Evolutionary conservation across 1,140 invertebrate genomes (phyloP).

Genomic region (Drosophila sproati): DNA sequence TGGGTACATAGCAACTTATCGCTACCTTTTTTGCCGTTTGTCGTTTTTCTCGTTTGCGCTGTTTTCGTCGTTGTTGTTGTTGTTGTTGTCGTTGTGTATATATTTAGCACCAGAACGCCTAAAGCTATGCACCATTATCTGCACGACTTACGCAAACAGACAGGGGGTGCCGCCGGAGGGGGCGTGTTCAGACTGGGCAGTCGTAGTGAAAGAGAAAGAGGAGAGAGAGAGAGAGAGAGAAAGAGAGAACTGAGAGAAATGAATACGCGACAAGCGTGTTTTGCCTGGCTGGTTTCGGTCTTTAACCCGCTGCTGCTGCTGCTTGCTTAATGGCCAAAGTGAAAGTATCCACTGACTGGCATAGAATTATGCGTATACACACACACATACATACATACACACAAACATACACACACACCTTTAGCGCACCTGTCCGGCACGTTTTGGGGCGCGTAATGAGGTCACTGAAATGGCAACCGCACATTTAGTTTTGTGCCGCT

Average conservation of each 20-base stretch:
- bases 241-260: conserved; percentile 13
- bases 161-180: not conserved
- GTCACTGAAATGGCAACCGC: conserved; percentile 48
- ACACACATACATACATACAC: not conserved
- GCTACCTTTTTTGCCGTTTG: conserved; percentile 9
- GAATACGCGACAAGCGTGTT: conserved; percentile 14
- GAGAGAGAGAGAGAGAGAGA: not conserved
- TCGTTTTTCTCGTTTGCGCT: conserved; percentile 1
- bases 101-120: conserved; percentile 59
- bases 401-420: not conserved
- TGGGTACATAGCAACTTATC: conserved; percentile 25
- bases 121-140: conserved; percentile 66
- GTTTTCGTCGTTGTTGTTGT: conserved; percentile 4
- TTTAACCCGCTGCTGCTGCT: conserved; percentile 31
- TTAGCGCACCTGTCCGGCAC: conserved; percentile 5
- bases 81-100: conserved; percentile 32
- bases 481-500: not conserved
- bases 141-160: conserved; percentile 50
- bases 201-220: not conserved
- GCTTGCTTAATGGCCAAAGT: not conserved
- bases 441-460: conserved; percentile 48
- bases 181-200: conserved; percentile 15
- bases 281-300: conserved; percentile 26
- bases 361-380: conserved; percentile 22
- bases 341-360: conserved; percentile 27